A percentile compares a stretch with the other conserved stretches of the same genome.
Evolutionary conservation across 2,113 vertebrate species (phyloP).

Genomic region (Otus sunia): DNA sequence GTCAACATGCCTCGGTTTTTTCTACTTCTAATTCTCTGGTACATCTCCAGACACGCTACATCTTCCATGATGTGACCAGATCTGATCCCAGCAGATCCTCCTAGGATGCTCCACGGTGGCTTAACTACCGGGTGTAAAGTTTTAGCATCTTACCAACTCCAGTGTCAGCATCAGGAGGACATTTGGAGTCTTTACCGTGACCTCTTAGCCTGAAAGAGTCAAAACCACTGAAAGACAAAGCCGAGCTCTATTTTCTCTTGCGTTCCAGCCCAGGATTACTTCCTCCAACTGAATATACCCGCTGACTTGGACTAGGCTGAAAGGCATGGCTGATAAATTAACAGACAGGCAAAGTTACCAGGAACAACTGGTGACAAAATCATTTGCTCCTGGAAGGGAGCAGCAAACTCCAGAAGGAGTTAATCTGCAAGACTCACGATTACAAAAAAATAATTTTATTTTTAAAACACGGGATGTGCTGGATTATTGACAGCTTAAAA

Average conservation of each 20-base stretch:
- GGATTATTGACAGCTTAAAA: not conserved
- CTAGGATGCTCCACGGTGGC: not conserved
- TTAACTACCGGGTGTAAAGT: not conserved
- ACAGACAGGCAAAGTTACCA: not conserved
- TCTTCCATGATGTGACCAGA: fast-evolving
- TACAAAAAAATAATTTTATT: not conserved
- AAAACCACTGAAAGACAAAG: not conserved
- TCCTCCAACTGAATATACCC: not conserved
- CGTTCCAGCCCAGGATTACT: not conserved
- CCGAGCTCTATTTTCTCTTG: not conserved
- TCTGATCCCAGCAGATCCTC: not conserved
- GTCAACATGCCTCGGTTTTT: fast-evolving
- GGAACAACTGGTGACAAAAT: not conserved
- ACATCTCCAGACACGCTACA: fast-evolving
- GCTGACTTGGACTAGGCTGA: not conserved
- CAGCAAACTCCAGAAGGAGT: not conserved
- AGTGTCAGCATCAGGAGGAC: not conserved
- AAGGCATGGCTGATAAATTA: not conserved
- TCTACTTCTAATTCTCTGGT: not conserved
- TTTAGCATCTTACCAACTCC: not conserved
- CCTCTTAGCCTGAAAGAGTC: not conserved
- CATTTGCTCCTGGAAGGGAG: not conserved
- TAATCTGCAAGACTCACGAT: not conserved
- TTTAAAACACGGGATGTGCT: not conserved
- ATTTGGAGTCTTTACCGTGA: fast-evolving